Evolutionary conservation across 92 coral and sea anemone species (phyloP).

Genomic region (Porites divaricata): DNA sequence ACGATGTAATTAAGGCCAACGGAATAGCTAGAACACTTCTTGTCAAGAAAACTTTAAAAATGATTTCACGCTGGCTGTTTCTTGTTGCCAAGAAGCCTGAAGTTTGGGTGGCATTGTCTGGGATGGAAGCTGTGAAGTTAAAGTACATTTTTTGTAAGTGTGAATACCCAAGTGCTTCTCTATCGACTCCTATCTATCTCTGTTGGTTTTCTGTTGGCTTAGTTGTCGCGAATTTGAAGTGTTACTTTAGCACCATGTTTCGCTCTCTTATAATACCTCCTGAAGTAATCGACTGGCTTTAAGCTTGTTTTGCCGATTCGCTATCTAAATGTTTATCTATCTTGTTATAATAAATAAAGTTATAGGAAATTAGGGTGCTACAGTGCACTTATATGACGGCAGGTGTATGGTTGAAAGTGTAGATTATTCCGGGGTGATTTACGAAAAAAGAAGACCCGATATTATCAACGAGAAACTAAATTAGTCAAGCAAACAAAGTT

Average conservation of each 20-base stretch:
- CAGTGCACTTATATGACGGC: not conserved
- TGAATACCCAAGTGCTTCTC: not conserved
- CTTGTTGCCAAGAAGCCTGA: not conserved
- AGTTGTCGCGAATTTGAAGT: not conserved
- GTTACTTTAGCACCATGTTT: too few species aligned
- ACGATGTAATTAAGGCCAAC: constrained; percentile 62
- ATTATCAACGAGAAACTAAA: not conserved
- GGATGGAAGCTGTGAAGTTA: constrained; percentile 7
- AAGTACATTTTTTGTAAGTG: constrained; percentile 5
- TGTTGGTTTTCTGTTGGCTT: not conserved
- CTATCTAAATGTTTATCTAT: constrained; percentile 10
- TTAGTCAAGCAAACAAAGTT: not conserved
- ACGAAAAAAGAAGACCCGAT: not conserved
- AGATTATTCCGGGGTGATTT: not conserved
- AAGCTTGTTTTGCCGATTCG: not conserved
- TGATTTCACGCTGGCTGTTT: not conserved
- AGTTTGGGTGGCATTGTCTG: not conserved
- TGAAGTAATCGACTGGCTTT: not conserved
- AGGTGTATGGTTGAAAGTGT: constrained; percentile 2
- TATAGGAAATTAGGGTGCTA: constrained; percentile 17
- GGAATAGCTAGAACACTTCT: constrained; percentile 63
- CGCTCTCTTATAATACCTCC: not conserved
- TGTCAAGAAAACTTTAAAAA: constrained; percentile 50
- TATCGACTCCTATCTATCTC: not conserved
- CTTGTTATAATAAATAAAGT: not conserved